phyloP scores from a whole-genome alignment of 2,888 invertebrate species.

The Oligia latruncula region DNA sequence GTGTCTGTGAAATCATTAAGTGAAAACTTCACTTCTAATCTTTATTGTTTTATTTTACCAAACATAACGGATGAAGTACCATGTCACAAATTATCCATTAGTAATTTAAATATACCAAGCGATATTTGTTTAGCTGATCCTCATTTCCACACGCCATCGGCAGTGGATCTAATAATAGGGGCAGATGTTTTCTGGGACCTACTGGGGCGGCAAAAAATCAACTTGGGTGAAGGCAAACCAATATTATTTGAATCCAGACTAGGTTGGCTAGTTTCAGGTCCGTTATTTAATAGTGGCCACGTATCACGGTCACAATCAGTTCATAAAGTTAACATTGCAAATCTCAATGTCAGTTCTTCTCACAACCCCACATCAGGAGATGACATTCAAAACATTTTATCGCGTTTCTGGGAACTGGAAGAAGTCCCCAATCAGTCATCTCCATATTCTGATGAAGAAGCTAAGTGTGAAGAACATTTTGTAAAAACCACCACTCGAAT shows the following conservation, averaged over 20 bases:
- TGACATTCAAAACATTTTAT: not conserved
- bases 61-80: not conserved
- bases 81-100: not conserved
- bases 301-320: not conserved
- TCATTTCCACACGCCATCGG: too few species aligned
- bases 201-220: not conserved
- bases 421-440: not conserved
- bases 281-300: not conserved
- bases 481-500: not conserved
- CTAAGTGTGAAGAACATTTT: constrained; percentile 11
- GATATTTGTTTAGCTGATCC: too few species aligned
- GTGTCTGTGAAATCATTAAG: not conserved
- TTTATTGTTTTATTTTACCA: constrained; percentile 2
- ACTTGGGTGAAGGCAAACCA: not conserved
- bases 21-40: not conserved
- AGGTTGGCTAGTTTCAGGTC: constrained; percentile 15
- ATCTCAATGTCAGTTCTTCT: not conserved
- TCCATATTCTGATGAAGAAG: constrained; percentile 7
- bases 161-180: too few species aligned
- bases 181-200: not conserved
- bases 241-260: not conserved
- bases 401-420: constrained; percentile 2
- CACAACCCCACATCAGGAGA: not conserved
- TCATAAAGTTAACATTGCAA: not conserved
- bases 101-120: too few species aligned